These are phyloP conservation scores for Formica selysi DNA, from an alignment of 1,140 invertebrate species.

Conservation along the genomic window DNA sequence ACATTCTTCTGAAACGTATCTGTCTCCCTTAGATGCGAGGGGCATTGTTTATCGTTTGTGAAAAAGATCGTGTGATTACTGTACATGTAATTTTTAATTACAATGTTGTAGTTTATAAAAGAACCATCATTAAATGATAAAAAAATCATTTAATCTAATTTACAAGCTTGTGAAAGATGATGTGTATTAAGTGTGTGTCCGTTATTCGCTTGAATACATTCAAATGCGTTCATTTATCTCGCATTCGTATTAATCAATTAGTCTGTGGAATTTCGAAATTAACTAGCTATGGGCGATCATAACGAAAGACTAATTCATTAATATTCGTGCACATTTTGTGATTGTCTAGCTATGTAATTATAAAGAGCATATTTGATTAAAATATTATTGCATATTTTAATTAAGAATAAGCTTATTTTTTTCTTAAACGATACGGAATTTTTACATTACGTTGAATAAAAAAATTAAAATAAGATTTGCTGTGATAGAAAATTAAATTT, in stretches of 20 bases:
- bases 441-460: conserved; percentile 16
- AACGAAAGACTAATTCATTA: conserved; percentile 52
- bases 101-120: neutral
- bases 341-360: conserved; percentile 16
- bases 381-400: neutral
- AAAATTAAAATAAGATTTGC: conserved; percentile 9
- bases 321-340: conserved; percentile 31
- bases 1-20: conserved; percentile 57
- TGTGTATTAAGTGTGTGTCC: neutral
- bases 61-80: conserved; percentile 10
- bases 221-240: conserved; percentile 41
- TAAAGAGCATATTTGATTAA: conserved; percentile 23
- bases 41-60: conserved; percentile 33
- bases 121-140: neutral
- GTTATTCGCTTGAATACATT: conserved; percentile 18
- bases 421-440: neutral
- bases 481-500: conserved; percentile 5
- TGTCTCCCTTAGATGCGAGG: conserved; percentile 1
- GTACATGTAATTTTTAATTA: conserved; percentile 26
- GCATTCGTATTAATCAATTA: conserved; percentile 48
- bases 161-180: neutral
- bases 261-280: conserved; percentile 49
- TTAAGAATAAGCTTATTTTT: neutral
- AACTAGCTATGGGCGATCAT: conserved; percentile 37
- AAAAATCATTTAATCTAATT: conserved; percentile 20